Conservation (phyloP, 2,888 invertebrate genomes). For the Lasioglossum oenotherae region DNA sequence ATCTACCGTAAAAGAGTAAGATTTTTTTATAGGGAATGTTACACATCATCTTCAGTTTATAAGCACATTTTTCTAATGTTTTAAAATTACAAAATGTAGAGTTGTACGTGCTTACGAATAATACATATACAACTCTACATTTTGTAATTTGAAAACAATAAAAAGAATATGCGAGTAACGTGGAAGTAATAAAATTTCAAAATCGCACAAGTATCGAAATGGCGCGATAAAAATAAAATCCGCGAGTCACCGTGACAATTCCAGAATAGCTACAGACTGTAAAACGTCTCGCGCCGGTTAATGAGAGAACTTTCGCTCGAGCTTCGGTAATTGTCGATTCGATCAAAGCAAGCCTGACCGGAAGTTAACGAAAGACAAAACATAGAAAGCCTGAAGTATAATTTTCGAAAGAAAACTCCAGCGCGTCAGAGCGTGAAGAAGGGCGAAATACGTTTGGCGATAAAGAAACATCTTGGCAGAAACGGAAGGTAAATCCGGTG, state of each 20-base stretch:
- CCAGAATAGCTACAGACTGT: not conserved
- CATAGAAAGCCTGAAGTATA: not conserved
- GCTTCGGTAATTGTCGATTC: not conserved
- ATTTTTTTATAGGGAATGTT: too few species aligned
- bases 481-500: slow-evolving; percentile 53
- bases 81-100: not conserved
- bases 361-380: not conserved
- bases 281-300: not conserved
- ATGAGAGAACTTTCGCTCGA: not conserved
- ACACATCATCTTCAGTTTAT: too few species aligned
- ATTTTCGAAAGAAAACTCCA: slow-evolving; percentile 16
- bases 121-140: not conserved
- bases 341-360: not conserved
- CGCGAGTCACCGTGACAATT: not conserved
- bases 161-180: too few species aligned
- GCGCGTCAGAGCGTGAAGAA: slow-evolving; percentile 20
- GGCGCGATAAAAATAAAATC: not conserved
- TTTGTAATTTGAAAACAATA: too few species aligned
- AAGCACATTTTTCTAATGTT: not conserved
- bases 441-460: slow-evolving; percentile 24
- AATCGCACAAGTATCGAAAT: not conserved
- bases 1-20: too few species aligned
- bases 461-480: slow-evolving; percentile 42
- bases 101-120: not conserved
- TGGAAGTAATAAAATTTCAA: too few species aligned